Percentiles rank a stretch among this genome's conserved stretches.
These are phyloP conservation scores for Axinella damicornis DNA, from an alignment of 37 sponge, comb jelly and placozoan species.

Conservation along the genomic window DNA sequence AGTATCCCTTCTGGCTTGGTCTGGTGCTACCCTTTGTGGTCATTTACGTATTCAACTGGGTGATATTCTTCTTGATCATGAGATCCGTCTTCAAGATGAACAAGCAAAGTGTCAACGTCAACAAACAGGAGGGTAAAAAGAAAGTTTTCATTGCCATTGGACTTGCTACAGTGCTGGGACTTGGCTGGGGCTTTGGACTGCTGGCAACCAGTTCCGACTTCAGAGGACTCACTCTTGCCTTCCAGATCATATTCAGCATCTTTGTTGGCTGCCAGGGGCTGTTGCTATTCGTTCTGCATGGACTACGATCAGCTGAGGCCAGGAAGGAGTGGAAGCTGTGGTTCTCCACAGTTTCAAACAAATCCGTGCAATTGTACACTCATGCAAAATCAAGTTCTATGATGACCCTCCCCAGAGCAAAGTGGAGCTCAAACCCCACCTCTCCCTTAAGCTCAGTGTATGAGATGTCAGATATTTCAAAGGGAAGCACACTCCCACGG, in stretches of 20 bases:
- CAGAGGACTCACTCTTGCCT: constrained; percentile 17
- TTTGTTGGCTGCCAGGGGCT: constrained; percentile 59
- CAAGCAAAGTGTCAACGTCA: not conserved
- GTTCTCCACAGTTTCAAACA: not conserved
- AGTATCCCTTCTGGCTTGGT: constrained; percentile 70
- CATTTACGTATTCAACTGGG: constrained; percentile 72
- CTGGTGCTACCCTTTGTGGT: constrained; percentile 55
- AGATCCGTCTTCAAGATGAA: constrained; percentile 2
- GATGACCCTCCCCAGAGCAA: too few species aligned
- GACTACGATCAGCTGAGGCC: constrained; percentile 22
- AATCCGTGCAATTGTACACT: too few species aligned
- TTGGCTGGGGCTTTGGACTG: constrained; percentile 75
- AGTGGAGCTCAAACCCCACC: too few species aligned
- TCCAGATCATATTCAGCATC: constrained; percentile 56
- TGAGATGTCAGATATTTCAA: too few species aligned
- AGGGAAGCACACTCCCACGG: too few species aligned
- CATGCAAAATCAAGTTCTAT: too few species aligned
- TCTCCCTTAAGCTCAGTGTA: too few species aligned
- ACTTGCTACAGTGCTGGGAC: constrained; percentile 67
- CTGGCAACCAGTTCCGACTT: constrained; percentile 37
- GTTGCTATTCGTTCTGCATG: constrained; percentile 35
- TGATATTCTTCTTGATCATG: constrained; percentile 57
- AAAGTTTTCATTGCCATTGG: constrained; percentile 38
- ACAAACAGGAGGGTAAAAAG: not conserved
- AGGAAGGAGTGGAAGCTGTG: constrained; percentile 35